These are phyloP conservation scores for Drosophila buzzatii DNA, from an alignment of 2,888 invertebrate genomes.

Conservation along the genomic window DNA sequence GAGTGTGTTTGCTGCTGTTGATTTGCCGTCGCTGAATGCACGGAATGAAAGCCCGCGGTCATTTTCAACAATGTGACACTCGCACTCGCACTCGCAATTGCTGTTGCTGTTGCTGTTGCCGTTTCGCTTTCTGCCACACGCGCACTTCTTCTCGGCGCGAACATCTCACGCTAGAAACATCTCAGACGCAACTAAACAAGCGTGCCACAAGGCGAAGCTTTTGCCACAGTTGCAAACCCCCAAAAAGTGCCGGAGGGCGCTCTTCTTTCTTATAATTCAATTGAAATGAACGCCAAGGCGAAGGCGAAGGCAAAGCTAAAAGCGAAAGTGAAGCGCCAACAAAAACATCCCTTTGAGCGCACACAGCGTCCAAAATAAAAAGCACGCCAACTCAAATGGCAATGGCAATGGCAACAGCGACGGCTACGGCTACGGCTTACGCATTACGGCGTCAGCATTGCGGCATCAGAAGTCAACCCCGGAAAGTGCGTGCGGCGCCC, in stretches of 20 bases:
- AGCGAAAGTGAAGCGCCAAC: constrained; percentile 55
- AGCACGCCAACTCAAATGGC: constrained; percentile 21
- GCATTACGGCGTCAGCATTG: constrained; percentile 27
- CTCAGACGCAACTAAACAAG: constrained; percentile 81
- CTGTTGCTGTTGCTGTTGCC: constrained; percentile 49
- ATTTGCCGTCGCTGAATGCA: constrained; percentile 80
- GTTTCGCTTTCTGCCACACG: constrained; percentile 71
- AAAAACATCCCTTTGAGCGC: constrained; percentile 68
- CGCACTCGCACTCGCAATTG: constrained; percentile 16
- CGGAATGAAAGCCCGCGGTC: constrained; percentile 80
- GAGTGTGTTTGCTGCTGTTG: constrained; percentile 47
- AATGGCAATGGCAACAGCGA: not conserved
- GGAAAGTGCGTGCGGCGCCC: constrained; percentile 49
- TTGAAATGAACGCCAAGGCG: constrained; percentile 63
- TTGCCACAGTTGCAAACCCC: constrained; percentile 15
- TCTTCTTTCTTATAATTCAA: constrained; percentile 62
- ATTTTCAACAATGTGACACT: constrained; percentile 69
- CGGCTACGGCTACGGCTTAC: not conserved
- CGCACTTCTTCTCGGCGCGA: constrained; percentile 75
- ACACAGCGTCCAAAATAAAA: constrained; percentile 42
- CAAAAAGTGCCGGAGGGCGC: constrained; percentile 30
- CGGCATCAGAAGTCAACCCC: constrained; percentile 61
- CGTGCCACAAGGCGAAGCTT: constrained; percentile 60
- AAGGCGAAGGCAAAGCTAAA: constrained; percentile 38
- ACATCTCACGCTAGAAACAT: constrained; percentile 83